Percentiles rank a stretch among this genome's conserved stretches.
Evolutionary conservation across 2,113 vertebrate species (phyloP).

Genomic region (Larimichthys polyactis): DNA sequence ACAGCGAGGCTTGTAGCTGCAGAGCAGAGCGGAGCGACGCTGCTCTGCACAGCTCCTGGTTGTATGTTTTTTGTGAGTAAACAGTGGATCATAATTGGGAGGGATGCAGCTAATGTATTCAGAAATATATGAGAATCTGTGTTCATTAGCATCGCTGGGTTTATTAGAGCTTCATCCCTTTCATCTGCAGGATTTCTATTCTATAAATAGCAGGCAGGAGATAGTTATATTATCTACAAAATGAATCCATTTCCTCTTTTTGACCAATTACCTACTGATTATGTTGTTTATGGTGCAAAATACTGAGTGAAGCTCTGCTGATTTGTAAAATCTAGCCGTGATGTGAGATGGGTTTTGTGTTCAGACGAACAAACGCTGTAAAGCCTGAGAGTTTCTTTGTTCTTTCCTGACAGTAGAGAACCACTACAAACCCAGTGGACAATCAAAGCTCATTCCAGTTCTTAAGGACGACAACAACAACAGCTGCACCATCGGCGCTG

Average conservation of each 20-base stretch:
- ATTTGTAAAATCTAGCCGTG: background rate
- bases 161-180: constrained; percentile 41
- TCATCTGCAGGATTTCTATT: constrained; percentile 49
- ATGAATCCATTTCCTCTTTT: constrained; percentile 28
- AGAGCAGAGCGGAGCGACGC: constrained; percentile 2
- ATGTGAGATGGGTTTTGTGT: background rate
- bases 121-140: constrained; percentile 30
- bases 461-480: constrained; percentile 92
- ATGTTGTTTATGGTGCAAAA: background rate
- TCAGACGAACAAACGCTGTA: background rate
- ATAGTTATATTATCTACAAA: constrained; percentile 24
- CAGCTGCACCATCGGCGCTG: constrained; percentile 17
- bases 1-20: constrained; percentile 28
- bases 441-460: constrained; percentile 86
- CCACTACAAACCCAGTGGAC: constrained; percentile 85
- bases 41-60: constrained; percentile 35
- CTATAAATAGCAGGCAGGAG: constrained; percentile 18
- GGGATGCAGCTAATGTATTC: constrained; percentile 47
- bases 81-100: constrained; percentile 59
- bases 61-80: constrained; percentile 65
- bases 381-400: constrained; percentile 36
- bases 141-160: constrained; percentile 27
- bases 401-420: constrained; percentile 84
- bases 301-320: background rate
- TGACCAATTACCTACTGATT: constrained; percentile 18